Evolutionary conservation across 2,797 vertebrate genomes (phyloP), one percentile per base, ranked within the genome.

Genomic region (Coregonus ussuriensis): DNA sequence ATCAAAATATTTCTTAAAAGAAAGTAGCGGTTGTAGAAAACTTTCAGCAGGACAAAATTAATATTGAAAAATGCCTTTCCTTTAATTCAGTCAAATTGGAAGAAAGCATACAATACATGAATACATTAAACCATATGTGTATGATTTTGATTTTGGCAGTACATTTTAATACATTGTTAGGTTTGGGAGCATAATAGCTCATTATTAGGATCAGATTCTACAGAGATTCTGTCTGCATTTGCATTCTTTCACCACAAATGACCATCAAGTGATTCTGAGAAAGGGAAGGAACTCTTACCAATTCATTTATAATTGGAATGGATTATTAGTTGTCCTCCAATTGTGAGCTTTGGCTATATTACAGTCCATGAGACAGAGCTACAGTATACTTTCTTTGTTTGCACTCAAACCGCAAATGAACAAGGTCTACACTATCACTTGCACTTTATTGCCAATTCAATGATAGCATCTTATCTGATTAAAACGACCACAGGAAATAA

Each of bases 161-260:
- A 41, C n/a, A 68, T 82, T 75, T 73, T 77, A 81, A 84, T 83
- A 75, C 86, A 84, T 88, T 81, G 87, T 84, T 82, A 37, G 65
- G 65, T 76, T 78, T 71, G 29, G 41, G 74, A 74, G 77, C 54
- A 70, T 47, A 83, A 62, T 47, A 11, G 41, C 41, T 83, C 84
- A 65, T 91, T 92, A 89, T 82, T 90, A 92, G 9, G 41, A 35
- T 35, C 83, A 84, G 83, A 83, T 89, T 90, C 85, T 84, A 87
- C 83, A 71, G 83, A 73, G 89, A 89, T 89, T 88, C 86, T 88
- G 82, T 80, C 83, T 86, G 89, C 87, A 87, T 93, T 47, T 47
- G 9, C 41, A 83, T 79, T 74, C 88, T 93, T 94, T 92, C 89
- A 93, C 92, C 92, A 90, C 91, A 93, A 90, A 90, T 81, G 84